Evolutionary conservation across 2,888 invertebrate species (phyloP), one percentile per base, ranked within the genome.

Genomic region (Vanessa cardui): DNA sequence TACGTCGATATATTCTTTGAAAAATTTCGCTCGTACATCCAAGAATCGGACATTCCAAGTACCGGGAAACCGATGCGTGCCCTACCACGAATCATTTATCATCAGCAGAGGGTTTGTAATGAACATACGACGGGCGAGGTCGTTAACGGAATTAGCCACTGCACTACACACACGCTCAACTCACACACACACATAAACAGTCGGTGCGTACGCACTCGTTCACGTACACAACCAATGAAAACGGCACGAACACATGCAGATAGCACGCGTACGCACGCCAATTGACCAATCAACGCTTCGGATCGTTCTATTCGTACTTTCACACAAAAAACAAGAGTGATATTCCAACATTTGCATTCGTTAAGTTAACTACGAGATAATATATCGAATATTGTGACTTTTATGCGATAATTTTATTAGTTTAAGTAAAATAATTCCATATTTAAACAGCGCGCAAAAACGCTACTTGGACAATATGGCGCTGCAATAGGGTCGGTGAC

Each of bases 61-160:
- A 64, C 62, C 21, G 46, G 46, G 56, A 52, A 63, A 67, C 59
- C 60, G 54, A 70, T 64, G 70, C 64, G 50, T 56, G 33, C 52
- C 60, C 64, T 67, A 65, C 67, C 64, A 46, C 67, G 60, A 67
- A 72, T 63, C 70, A 65, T 70, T 70, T 68, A 68, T 71, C 70
- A 70, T 70, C 64, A 63, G 45, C 61, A 60, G 70, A 67, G 64
- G 70, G 69, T 66, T 64, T 49, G 69, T 72, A 73, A 73, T 66
- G 70, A 72, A 68, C 66, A 64, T 64, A 70, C 66, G 70, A 65
- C 70, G 66, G 68, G 69, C 67, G 73, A 71, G 72, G 64, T 76
- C 75, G 75, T 76, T 74, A 74, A 68, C 72, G 74, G 73, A 74
- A 76, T 76, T 75, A 74, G 72, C 72, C 72, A 67, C 59, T 69